A percentile compares a stretch with the other conserved stretches of the same genome.
phyloP scores from a whole-genome alignment of 1,140 invertebrate species.

The Spodoptera litura region DNA sequence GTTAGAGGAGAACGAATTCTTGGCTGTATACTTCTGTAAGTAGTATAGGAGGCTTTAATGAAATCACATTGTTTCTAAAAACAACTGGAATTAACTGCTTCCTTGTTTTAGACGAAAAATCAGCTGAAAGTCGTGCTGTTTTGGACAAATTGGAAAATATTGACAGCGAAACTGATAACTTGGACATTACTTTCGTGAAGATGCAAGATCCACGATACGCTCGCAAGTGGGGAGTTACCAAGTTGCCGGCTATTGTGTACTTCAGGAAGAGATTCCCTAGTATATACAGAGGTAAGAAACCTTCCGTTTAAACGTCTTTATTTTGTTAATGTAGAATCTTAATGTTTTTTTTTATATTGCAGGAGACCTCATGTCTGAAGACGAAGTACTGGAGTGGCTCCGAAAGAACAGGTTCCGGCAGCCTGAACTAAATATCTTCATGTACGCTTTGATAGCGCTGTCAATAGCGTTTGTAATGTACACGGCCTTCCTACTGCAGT shows the following conservation, averaged over 20 bases:
- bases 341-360: slow-evolving; percentile 49
- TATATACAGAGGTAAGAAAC: slow-evolving; percentile 93
- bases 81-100: not conserved
- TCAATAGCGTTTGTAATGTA: slow-evolving; percentile 95
- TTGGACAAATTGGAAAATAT: slow-evolving; percentile 95
- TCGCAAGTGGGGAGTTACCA: slow-evolving; percentile 97
- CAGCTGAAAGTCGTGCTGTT: slow-evolving; percentile 92
- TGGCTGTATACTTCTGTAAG: slow-evolving; percentile 98
- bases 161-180: slow-evolving; percentile 96
- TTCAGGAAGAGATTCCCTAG: slow-evolving; percentile 97
- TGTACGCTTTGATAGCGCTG: slow-evolving; percentile 96
- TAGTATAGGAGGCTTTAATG: slow-evolving; percentile 53
- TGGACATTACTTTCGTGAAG: slow-evolving; percentile 98
- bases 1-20: slow-evolving; percentile 96
- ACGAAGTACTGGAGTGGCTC: slow-evolving; percentile 97
- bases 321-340: not conserved
- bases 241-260: slow-evolving; percentile 96
- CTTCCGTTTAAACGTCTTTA: not conserved
- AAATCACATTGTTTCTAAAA: no score
- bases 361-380: slow-evolving; percentile 94
- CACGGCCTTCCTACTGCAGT: slow-evolving; percentile 95
- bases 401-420: slow-evolving; percentile 97
- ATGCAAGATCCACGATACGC: slow-evolving; percentile 97
- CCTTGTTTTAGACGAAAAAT: slow-evolving; percentile 90
- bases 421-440: slow-evolving; percentile 97